phyloP scores from a whole-genome alignment of 2,113 vertebrate genomes.

The Misgurnus mizolepis region DNA sequence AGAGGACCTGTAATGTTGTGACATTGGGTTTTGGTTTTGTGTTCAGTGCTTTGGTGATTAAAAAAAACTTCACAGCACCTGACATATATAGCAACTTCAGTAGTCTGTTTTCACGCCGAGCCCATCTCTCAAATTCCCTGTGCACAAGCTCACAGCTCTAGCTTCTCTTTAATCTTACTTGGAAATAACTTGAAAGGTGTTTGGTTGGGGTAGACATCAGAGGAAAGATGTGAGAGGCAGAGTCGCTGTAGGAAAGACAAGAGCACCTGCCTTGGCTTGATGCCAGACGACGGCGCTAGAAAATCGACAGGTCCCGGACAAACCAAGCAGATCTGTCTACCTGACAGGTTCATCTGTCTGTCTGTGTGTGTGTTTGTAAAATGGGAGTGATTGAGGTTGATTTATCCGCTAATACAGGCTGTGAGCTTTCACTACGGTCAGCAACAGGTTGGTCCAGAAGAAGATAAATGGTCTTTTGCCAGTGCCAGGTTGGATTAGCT shows the following conservation, averaged over 20 bases:
- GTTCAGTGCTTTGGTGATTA: background rate
- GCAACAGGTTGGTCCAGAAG: background rate
- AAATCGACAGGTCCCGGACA: background rate
- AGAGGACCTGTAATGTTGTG: no score
- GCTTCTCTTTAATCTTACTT: background rate
- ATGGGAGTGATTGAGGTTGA: constrained; percentile 21
- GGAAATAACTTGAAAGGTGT: background rate
- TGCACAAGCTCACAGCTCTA: background rate
- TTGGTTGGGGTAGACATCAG: background rate
- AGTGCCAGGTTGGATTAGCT: no score
- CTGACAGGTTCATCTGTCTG: background rate
- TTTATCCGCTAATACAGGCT: background rate
- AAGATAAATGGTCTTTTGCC: background rate
- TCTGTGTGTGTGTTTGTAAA: constrained; percentile 22
- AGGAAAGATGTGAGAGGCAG: background rate
- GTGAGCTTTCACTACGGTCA: background rate
- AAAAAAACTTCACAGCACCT: background rate
- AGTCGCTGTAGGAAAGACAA: background rate
- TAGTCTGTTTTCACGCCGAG: background rate
- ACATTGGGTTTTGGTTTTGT: background rate
- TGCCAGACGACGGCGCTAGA: background rate
- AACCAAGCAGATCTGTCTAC: background rate
- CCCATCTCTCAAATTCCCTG: background rate
- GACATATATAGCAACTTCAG: background rate
- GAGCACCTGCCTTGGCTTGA: background rate